These are phyloP conservation scores for Pelvicachromis taeniatus DNA, from an alignment of 2,113 vertebrate genomes.

Conservation along the genomic window DNA sequence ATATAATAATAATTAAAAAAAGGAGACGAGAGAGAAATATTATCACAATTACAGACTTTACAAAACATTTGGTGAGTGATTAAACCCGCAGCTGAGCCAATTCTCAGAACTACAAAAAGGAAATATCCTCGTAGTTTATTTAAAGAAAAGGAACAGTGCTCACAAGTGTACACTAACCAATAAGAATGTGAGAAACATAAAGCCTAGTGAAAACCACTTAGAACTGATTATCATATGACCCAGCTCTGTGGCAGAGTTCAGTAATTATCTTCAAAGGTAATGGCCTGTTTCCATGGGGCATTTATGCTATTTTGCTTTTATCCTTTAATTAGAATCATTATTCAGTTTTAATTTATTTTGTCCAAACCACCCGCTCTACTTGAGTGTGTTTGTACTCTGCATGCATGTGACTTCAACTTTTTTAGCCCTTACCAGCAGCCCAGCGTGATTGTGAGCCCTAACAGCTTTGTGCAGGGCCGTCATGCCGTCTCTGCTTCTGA, in stretches of 20 bases:
- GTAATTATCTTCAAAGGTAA: background rate
- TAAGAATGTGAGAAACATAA: background rate
- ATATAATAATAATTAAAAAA: accelerated
- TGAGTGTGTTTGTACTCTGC: background rate
- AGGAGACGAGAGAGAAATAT: background rate
- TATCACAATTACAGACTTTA: background rate
- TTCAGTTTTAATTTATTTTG: background rate
- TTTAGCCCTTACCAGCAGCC: slow-evolving; percentile 76
- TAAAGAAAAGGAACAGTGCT: background rate
- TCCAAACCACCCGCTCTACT: background rate
- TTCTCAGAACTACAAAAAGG: background rate
- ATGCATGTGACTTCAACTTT: background rate
- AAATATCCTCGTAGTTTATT: background rate
- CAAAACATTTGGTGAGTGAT: background rate
- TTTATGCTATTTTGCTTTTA: background rate
- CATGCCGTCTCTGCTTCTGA: slow-evolving; percentile 83
- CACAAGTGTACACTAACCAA: background rate
- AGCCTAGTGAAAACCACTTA: background rate
- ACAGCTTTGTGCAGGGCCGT: slow-evolving; percentile 86
- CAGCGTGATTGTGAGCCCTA: slow-evolving; percentile 80
- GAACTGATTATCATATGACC: background rate
- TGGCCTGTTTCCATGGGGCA: background rate
- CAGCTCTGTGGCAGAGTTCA: background rate
- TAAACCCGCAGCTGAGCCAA: background rate
- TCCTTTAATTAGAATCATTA: background rate